Evolutionary conservation across 2,888 invertebrate species (phyloP), one percentile per base, ranked within the genome.

Genomic region (Camponotus fellah): DNA sequence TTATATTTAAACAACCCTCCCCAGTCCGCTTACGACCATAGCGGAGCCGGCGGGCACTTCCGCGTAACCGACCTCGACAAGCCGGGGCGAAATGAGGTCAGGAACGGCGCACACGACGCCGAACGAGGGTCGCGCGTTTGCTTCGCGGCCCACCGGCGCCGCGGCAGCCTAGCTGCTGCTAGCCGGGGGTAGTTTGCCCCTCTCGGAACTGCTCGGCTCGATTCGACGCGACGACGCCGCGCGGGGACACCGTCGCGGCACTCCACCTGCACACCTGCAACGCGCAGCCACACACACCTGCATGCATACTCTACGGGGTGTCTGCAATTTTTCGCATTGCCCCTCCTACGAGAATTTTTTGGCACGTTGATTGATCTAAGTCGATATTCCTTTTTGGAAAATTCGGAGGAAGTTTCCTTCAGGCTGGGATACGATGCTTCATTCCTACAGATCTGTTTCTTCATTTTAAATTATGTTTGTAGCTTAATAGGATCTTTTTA

Each of bases 41-140:
- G 79, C 60, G 17, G 32, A 40, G 68, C 53, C 84, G 86, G 72
- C 69, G 85, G 86, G 80, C 81, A 87, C 89, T 92, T 89, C 90
- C 90, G 91, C 91, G 93, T 93, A 93, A 93, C 92, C 93, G 93
- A 92, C 92, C 93, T 92, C 92, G 92, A 92, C 91, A 92, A 92
- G 92, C 91, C 89, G 88, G 60, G 90, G 91, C 80, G 86, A 91
- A 93, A 93, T 89, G 93, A 92, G 94, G 94, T 93, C 93, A 93
- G 93, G 92, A 92, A 93, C 93, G 92, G 74, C 85, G 88, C 85
- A 85, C 82, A 87, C 86, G 84, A 85, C 64, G 77, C 77, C 32
- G 85, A 85, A 85, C 84, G 87, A 87, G 89, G 89, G 88, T 89
- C 84, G 90, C 79, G 46, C 71, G 79, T 79, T 79, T 46, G 79